phyloP scores from a whole-genome alignment of 2,797 vertebrate species.

The Leuciscus waleckii region DNA sequence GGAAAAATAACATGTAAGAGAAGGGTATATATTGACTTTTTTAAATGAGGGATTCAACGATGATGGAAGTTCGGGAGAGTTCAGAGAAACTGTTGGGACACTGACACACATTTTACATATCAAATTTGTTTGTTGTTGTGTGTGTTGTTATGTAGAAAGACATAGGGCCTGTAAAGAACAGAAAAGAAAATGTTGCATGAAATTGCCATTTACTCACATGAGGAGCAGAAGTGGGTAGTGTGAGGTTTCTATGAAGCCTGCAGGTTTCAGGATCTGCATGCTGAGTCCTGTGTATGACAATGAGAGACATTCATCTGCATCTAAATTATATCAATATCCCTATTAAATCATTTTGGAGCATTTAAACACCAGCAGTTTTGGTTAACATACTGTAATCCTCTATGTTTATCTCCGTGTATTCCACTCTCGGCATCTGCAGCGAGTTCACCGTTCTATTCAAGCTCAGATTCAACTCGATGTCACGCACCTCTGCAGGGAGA shows the following conservation, averaged over 20 bases:
- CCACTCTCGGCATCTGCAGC: slow-evolving; percentile 91
- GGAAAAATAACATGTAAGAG: neutral
- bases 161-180: neutral
- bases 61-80: neutral
- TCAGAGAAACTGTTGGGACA: neutral
- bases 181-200: neutral
- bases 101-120: neutral
- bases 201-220: slow-evolving; percentile 83
- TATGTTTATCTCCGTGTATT: slow-evolving; percentile 85
- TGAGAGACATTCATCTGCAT: slow-evolving; percentile 23
- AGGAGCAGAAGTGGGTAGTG: slow-evolving; percentile 94
- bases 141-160: neutral
- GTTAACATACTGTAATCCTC: slow-evolving; percentile 90
- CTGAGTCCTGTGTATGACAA: slow-evolving; percentile 81
- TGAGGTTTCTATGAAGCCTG: slow-evolving; percentile 82
- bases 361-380: neutral
- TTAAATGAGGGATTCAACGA: slow-evolving; percentile 5
- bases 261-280: slow-evolving; percentile 94
- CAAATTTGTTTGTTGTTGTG: neutral
- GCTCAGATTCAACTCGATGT: slow-evolving; percentile 88
- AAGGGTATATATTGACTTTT: neutral
- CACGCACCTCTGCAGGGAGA: slow-evolving; percentile 82
- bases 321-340: slow-evolving; percentile 4
- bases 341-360: neutral
- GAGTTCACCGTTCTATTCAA: slow-evolving; percentile 80